Evolutionary conservation across 92 coral and sea anemone species (phyloP), one percentile per base, ranked within the genome.

Genomic region (Montipora capitata): DNA sequence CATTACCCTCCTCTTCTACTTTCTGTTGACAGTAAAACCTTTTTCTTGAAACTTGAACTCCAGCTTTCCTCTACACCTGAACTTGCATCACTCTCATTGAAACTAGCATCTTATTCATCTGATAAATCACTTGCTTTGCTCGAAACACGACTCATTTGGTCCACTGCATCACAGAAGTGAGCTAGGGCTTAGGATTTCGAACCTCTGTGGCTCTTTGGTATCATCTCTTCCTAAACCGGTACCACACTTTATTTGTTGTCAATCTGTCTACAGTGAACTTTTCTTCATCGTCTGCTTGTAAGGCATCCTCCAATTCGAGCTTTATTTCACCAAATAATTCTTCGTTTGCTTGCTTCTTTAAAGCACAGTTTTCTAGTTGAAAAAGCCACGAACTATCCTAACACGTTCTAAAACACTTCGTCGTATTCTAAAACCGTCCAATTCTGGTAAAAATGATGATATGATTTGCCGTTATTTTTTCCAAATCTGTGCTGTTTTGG

Each of bases 161-260:
- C 89, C 44, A 76, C 93, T 66, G 85, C 93, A 48, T 89, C 80
- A 69, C 89, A 76, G 84, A 89, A 89, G 69, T 83, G 89, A 10
- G n/a, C n/a, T n/a, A n/a, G 85, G 82, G 64, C 72, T 73, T 74
- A 90, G 41, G 48, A 85, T 72, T 40, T 80, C 77, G 75, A 40
- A 73, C 94, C 90, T 85, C 71, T 80, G 49, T 41, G 94, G 86
- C 52, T 61, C 79, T 42, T 85, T 68, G 54, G 92, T 87, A 68
- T 87, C 92, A 40, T 87, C 69, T 83, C 78, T 62, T 83, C 69
- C 89, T 9, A 88, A 72, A 27, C 89, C 92, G 39, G 64, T 81
- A 16, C 90, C 89, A 69, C 80, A 76, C 71, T 85, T 84, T 70
- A 92, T 52, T 92, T 89, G 85, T 65, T 78, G 71, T 73, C 84